A percentile compares a stretch with the other conserved stretches of the same genome.
Evolutionary conservation across 2,888 invertebrate species (phyloP).

Genomic region (Spisula solida): DNA sequence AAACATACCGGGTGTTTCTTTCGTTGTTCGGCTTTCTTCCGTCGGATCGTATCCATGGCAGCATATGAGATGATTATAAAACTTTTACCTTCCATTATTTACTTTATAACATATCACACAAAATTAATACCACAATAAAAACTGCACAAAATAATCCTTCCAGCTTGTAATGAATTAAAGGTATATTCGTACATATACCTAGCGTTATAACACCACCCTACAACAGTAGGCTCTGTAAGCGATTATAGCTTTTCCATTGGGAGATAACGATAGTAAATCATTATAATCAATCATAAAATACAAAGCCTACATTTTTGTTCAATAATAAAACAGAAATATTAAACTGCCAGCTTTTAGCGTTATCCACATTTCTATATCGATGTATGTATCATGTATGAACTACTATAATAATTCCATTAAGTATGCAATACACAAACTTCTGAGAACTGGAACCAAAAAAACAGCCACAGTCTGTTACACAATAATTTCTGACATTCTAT

Average conservation of each 20-base stretch:
- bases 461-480: not conserved
- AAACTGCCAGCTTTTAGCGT: not conserved
- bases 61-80: not conserved
- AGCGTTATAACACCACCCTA: too few relatives aligned
- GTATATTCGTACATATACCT: too few relatives aligned
- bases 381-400: not conserved
- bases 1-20: constrained; percentile 6
- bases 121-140: too few relatives aligned
- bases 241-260: too few relatives aligned
- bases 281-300: too few relatives aligned
- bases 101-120: too few relatives aligned
- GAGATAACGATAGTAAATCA: too few relatives aligned
- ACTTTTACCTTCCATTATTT: constrained; percentile 27
- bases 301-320: too few relatives aligned
- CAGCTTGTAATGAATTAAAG: too few relatives aligned
- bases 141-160: too few relatives aligned
- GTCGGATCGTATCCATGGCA: constrained; percentile 40
- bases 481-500: not conserved
- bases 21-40: constrained; percentile 23
- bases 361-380: not conserved
- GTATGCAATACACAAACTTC: constrained; percentile 1
- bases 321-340: not conserved
- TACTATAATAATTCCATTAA: not conserved
- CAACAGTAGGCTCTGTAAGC: too few relatives aligned
- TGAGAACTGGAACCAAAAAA: constrained; percentile 1